Percentiles rank a stretch among this genome's conserved stretches.
phyloP scores from a whole-genome alignment of 2,888 invertebrate species.

The Stenurella melanura region DNA sequence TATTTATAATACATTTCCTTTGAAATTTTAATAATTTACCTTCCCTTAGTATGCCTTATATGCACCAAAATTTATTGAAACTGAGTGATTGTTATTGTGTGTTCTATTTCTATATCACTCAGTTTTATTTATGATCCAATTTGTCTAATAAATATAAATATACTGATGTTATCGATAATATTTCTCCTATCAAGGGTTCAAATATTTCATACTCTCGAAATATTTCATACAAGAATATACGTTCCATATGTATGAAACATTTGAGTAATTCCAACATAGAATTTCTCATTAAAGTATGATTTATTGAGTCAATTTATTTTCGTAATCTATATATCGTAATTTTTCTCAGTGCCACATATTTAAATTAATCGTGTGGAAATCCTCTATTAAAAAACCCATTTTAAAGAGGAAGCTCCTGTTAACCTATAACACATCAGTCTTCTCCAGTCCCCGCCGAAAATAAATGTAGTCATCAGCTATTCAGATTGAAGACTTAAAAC shows the following conservation, averaged over 20 bases:
- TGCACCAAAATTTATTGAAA: too few relatives aligned
- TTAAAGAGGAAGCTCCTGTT: slow-evolving; percentile 37
- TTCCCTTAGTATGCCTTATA: too few relatives aligned
- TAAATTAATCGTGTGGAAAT: slow-evolving; percentile 47
- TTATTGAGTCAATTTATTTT: slow-evolving; percentile 26
- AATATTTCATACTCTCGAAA: not conserved
- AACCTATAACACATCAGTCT: slow-evolving; percentile 50
- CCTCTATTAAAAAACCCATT: slow-evolving; percentile 40
- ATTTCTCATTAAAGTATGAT: slow-evolving; percentile 27
- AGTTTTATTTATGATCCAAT: too few relatives aligned
- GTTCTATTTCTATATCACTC: too few relatives aligned
- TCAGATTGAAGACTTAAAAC: slow-evolving; percentile 46
- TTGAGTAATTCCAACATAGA: not conserved
- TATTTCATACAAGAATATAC: not conserved
- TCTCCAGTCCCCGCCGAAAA: slow-evolving; percentile 39
- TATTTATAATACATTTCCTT: too few relatives aligned
- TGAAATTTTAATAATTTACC: too few relatives aligned
- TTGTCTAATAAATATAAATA: too few relatives aligned
- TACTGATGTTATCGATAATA: too few relatives aligned
- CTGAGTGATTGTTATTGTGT: too few relatives aligned
- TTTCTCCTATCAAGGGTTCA: not conserved
- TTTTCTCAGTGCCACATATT: slow-evolving; percentile 42
- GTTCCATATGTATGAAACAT: not conserved
- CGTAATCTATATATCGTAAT: slow-evolving; percentile 37
- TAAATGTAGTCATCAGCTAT: slow-evolving; percentile 48